Percentiles rank a stretch among this genome's conserved stretches.
These are phyloP conservation scores for Mus pahari DNA, from an alignment of 2,113 vertebrate species.

Conservation along the genomic window DNA sequence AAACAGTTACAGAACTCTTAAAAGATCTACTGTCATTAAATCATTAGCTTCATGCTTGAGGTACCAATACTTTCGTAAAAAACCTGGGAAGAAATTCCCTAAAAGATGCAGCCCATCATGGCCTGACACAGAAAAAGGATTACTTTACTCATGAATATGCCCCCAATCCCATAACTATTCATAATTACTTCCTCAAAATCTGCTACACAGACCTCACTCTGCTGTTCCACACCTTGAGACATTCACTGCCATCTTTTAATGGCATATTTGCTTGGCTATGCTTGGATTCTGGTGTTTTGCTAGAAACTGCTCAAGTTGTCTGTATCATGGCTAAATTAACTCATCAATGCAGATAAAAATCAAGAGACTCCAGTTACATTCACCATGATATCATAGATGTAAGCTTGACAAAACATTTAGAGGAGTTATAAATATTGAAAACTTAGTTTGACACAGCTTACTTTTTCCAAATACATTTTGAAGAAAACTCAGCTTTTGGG, in stretches of 20 bases:
- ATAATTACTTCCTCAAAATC: not conserved
- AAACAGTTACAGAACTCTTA: not conserved
- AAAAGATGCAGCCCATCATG: not conserved
- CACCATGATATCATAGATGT: not conserved
- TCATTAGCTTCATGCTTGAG: too few species aligned
- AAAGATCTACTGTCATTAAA: not conserved
- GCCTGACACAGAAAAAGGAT: not conserved
- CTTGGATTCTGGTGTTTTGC: not conserved
- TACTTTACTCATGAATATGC: not conserved
- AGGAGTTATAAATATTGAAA: constrained; percentile 7
- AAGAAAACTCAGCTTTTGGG: not conserved
- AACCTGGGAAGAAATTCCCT: not conserved
- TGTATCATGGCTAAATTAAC: not conserved
- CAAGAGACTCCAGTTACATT: not conserved
- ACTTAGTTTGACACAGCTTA: not conserved
- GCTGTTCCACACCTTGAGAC: not conserved
- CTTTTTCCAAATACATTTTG: constrained; percentile 7
- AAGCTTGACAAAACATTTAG: constrained; percentile 24
- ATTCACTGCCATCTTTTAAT: not conserved
- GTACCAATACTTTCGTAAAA: not conserved
- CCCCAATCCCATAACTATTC: not conserved
- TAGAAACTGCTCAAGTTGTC: too few species aligned
- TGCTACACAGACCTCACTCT: not conserved
- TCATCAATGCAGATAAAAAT: too few species aligned
- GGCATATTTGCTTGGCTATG: not conserved